These are phyloP conservation scores for Columba livia DNA, from an alignment of 2,113 vertebrate genomes.

Conservation along the genomic window DNA sequence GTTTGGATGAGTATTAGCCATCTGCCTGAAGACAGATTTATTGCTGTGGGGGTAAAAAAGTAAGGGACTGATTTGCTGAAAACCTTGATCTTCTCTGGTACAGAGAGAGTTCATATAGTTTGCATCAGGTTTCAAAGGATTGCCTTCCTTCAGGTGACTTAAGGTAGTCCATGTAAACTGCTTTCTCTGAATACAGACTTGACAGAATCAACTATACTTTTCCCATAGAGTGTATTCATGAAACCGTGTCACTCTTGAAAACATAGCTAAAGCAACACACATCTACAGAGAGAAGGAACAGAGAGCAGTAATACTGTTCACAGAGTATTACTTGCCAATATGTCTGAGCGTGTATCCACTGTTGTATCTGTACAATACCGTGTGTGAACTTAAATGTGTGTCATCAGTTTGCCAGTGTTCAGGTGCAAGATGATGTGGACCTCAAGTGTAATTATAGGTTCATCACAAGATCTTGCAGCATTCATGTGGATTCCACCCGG, in stretches of 20 bases:
- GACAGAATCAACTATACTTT: background rate
- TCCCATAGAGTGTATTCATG: background rate
- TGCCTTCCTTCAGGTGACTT: background rate
- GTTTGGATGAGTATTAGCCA: too few relatives aligned
- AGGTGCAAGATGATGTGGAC: background rate
- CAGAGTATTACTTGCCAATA: background rate
- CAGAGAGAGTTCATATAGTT: background rate
- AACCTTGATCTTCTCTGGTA: too few relatives aligned
- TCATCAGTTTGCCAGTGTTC: background rate
- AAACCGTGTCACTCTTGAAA: background rate
- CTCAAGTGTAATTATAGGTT: background rate
- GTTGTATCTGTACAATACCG: background rate
- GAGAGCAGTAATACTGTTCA: background rate
- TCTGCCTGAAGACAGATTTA: too few relatives aligned
- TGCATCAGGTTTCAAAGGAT: background rate
- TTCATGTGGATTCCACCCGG: background rate
- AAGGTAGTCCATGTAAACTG: background rate
- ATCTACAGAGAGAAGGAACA: background rate
- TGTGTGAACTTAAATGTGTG: background rate
- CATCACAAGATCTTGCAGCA: background rate
- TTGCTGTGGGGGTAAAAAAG: too few relatives aligned
- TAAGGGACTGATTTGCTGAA: too few relatives aligned
- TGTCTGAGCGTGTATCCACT: background rate
- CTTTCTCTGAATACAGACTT: background rate
- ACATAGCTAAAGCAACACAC: background rate